Percentiles rank a stretch among this genome's conserved stretches.
phyloP scores from a whole-genome alignment of 1,140 invertebrate species.

The Pseudobourletiella spinata region DNA sequence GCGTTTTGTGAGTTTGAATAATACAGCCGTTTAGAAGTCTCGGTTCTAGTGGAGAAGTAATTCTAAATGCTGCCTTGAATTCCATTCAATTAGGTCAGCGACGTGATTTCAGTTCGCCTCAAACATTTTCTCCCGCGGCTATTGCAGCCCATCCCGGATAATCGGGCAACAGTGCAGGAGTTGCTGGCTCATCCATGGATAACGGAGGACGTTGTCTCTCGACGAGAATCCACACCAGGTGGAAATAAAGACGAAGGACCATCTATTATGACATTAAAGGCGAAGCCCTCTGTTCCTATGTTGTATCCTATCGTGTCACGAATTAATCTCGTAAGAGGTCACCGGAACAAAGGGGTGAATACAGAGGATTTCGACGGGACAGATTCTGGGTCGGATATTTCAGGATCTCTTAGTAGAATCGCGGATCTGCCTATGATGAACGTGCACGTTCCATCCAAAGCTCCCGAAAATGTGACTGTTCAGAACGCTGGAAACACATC shows the following conservation, averaged over 20 bases:
- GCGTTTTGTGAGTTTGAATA: neutral
- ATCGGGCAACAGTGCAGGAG: neutral
- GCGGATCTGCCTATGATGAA: too few relatives aligned
- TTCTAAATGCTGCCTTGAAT: neutral
- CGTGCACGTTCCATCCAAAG: too few relatives aligned
- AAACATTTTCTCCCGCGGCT: neutral
- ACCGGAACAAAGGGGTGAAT: too few relatives aligned
- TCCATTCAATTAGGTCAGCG: neutral
- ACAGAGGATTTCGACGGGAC: too few relatives aligned
- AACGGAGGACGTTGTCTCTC: neutral
- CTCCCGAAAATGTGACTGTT: too few relatives aligned
- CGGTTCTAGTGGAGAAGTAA: too few relatives aligned
- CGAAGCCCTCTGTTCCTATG: neutral
- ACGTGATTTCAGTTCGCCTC: neutral
- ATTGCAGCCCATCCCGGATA: neutral
- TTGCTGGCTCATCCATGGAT: neutral
- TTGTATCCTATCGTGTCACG: too few relatives aligned
- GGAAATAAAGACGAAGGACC: too few relatives aligned
- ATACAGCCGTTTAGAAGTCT: neutral
- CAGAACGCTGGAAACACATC: too few relatives aligned
- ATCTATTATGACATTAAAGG: neutral
- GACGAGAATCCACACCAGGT: neutral
- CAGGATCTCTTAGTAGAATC: too few relatives aligned
- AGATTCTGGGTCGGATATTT: too few relatives aligned
- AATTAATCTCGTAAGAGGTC: too few relatives aligned